Evolutionary conservation across 53 echinoderm and acorn worm species (phyloP), one percentile per base, ranked within the genome.

Genomic region (Mesocentrotus franciscanus): DNA sequence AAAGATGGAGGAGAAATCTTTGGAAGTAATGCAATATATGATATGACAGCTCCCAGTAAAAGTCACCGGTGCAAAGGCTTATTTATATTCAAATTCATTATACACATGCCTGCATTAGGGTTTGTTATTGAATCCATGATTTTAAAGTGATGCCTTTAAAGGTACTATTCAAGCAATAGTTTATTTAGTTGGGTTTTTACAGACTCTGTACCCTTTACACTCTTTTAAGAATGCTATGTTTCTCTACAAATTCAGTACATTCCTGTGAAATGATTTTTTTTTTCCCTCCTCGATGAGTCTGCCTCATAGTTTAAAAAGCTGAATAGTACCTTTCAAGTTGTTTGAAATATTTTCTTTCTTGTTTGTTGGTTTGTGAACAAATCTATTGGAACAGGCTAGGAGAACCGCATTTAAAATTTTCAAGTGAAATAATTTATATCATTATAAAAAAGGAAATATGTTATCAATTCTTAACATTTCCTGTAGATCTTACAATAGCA

Each of bases 71-170:
- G 15, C 14, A 20, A 74, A 74, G 32, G 32, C 81, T 9, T 81
- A 81, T 81, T 81, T 81, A 84, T 84, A 83, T 26, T 33, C 24
- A 16, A 93, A 78, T 93, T 20, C 15, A 93, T 18, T 83, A 26
- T 71, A 79, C 61, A 42, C 56, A 94, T 26, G 42, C 32, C 56
- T 56, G 79, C 75, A 70, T 16, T 6, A 74, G 29, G 24, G 24
- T 68, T 24, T 24, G 24, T 26, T 68, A 6, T 68, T 68, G 20
- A 24, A 22, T 22, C 68, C 24, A 68, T 6, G 0, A 8, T 24
- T 6, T 68, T 0, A 68, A 68, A 68, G 68, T 68, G 2, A 68
- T 26, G 20, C 68, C 24, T 20, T 68, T 68, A 26, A 68, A 68
- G 68, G 68, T 6, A 24, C 20, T 68, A 24, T 68, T 68, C 0